Percentiles rank a stretch among this genome's conserved stretches.
These are phyloP conservation scores for Centrocercus urophasianus DNA, from an alignment of 2,113 vertebrate genomes.

Conservation along the genomic window DNA sequence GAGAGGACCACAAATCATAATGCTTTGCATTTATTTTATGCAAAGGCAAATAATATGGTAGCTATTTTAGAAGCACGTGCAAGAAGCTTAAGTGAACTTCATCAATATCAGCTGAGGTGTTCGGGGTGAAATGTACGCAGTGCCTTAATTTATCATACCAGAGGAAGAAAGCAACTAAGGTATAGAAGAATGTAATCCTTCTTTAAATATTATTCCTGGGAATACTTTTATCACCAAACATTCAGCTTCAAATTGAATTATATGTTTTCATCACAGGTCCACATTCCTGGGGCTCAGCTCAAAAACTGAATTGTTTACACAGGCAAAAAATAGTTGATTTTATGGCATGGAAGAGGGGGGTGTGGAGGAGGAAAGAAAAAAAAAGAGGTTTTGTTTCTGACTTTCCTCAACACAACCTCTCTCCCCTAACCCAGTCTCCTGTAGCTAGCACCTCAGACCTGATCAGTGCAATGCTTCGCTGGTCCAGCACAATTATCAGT, in stretches of 20 bases:
- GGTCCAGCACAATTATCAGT: neutral
- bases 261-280: conserved; percentile 26
- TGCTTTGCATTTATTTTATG: conserved; percentile 4
- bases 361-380: neutral
- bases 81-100: conserved; percentile 42
- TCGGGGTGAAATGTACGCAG: conserved; percentile 29
- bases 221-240: conserved; percentile 63
- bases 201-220: conserved; percentile 75
- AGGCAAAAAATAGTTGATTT: conserved; percentile 50
- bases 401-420: conserved; percentile 15
- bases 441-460: neutral
- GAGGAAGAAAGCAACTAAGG: conserved; percentile 56
- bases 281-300: conserved; percentile 48
- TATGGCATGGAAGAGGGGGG: neutral
- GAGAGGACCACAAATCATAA: conserved; percentile 5
- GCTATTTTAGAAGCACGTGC: conserved; percentile 37
- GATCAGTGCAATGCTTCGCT: neutral
- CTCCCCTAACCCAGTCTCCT: neutral
- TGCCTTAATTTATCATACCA: conserved; percentile 58
- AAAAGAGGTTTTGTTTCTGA: conserved; percentile 43
- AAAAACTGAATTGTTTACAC: conserved; percentile 58
- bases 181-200: conserved; percentile 69
- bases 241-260: conserved; percentile 61
- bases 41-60: conserved; percentile 48
- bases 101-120: conserved; percentile 48